phyloP scores from a whole-genome alignment of 2,888 invertebrate genomes.

The Caenorhabditis zanzibari region DNA sequence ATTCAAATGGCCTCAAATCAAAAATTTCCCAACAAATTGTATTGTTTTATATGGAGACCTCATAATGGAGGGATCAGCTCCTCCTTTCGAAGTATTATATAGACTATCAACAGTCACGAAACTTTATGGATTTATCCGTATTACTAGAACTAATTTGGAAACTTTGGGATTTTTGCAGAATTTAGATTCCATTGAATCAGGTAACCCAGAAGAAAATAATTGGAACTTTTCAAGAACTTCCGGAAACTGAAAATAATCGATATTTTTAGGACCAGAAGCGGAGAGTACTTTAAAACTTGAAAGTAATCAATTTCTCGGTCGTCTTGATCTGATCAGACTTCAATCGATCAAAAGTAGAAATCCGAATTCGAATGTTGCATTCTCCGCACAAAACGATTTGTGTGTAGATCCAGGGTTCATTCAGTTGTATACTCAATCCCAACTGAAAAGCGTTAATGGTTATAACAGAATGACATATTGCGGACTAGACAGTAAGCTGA shows the following conservation, averaged over 20 bases:
- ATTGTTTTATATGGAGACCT: constrained; percentile 47
- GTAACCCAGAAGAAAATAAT: constrained; percentile 10
- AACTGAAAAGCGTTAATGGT: not conserved
- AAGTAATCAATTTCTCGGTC: constrained; percentile 7
- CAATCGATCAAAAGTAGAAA: constrained; percentile 25
- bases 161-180: constrained; percentile 44
- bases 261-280: constrained; percentile 17
- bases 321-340: constrained; percentile 35
- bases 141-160: constrained; percentile 18
- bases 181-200: constrained; percentile 42
- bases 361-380: not conserved
- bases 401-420: constrained; percentile 29
- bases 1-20: constrained; percentile 24
- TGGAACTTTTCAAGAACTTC: not conserved
- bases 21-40: constrained; percentile 33
- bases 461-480: not conserved
- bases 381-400: not conserved
- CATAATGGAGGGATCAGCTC: constrained; percentile 9
- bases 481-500: constrained; percentile 1
- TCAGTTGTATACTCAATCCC: constrained; percentile 5
- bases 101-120: constrained; percentile 10
- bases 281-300: not conserved
- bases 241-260: not conserved
- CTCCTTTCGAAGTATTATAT: constrained; percentile 26
- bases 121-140: constrained; percentile 15